Percentiles rank a stretch among this genome's conserved stretches.
Evolutionary conservation across 2,888 invertebrate species (phyloP).

Genomic region (Agrochola circellaris): DNA sequence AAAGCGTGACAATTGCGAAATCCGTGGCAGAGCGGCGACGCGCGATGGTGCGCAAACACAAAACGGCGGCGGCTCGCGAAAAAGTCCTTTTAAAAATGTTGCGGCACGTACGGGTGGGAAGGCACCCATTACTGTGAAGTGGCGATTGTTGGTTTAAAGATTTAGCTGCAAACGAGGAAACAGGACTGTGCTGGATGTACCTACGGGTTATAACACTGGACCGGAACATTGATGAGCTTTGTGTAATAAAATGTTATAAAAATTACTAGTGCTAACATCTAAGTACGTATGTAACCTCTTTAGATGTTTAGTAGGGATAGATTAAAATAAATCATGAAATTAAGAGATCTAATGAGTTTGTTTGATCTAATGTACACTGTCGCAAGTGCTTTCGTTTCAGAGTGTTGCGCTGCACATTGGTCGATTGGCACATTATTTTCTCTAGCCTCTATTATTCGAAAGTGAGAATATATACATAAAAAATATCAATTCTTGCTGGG

Average conservation of each 20-base stretch:
- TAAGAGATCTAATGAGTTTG: too few species aligned
- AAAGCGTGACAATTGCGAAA: constrained; percentile 86
- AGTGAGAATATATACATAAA: neutral
- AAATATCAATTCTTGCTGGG: neutral
- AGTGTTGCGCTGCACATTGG: neutral
- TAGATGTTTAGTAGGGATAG: neutral
- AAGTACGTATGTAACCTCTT: neutral
- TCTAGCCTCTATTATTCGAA: neutral
- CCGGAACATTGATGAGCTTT: neutral
- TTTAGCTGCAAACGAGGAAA: constrained; percentile 83
- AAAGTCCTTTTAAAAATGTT: constrained; percentile 91
- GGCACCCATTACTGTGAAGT: constrained; percentile 90
- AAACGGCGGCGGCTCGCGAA: constrained; percentile 84
- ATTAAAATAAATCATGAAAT: neutral
- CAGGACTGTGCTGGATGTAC: constrained; percentile 45
- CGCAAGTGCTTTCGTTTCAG: neutral
- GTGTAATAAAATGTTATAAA: neutral
- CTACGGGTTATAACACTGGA: constrained; percentile 22
- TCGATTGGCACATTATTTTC: neutral
- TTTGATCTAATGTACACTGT: neutral
- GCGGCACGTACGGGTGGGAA: constrained; percentile 88
- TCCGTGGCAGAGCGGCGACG: constrained; percentile 73
- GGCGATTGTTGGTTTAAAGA: constrained; percentile 89
- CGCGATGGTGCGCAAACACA: constrained; percentile 80
- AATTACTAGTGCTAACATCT: neutral